These are phyloP conservation scores for Tiliqua scincoides DNA, from an alignment of 2,113 vertebrate genomes.

Conservation along the genomic window DNA sequence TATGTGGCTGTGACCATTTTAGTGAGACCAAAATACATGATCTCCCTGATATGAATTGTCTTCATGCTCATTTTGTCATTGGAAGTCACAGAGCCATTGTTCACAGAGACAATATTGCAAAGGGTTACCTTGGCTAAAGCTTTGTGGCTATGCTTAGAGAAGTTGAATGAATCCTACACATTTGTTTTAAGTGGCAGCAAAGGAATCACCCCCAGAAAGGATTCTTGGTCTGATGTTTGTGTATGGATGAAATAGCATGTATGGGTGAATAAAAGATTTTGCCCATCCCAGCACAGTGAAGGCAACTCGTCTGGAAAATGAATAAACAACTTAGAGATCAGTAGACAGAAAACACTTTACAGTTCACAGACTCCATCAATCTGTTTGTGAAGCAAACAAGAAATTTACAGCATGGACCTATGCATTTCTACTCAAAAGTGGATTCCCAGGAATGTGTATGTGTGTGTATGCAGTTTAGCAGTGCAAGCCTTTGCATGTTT, in stretches of 20 bases:
- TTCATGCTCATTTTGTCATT: background rate
- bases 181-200: conserved; percentile 6
- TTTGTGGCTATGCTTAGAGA: background rate
- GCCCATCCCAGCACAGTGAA: conserved; percentile 37
- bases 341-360: conserved; percentile 29
- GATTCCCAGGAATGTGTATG: no score
- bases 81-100: background rate
- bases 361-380: conserved; percentile 20
- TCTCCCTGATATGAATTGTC: background rate
- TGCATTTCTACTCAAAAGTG: background rate
- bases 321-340: conserved; percentile 6
- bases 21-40: background rate
- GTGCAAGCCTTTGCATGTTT: no score
- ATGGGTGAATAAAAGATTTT: conserved; percentile 41
- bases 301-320: conserved; percentile 35
- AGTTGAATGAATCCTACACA: background rate
- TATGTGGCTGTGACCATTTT: background rate
- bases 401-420: background rate
- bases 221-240: conserved; percentile 5
- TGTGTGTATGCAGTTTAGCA: no score
- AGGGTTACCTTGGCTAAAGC: background rate
- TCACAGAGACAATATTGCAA: background rate
- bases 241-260: conserved; percentile 28
- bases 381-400: conserved; percentile 15
- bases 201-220: background rate